phyloP scores from a whole-genome alignment of 2,797 vertebrate species.

The Synanceia verrucosa region DNA sequence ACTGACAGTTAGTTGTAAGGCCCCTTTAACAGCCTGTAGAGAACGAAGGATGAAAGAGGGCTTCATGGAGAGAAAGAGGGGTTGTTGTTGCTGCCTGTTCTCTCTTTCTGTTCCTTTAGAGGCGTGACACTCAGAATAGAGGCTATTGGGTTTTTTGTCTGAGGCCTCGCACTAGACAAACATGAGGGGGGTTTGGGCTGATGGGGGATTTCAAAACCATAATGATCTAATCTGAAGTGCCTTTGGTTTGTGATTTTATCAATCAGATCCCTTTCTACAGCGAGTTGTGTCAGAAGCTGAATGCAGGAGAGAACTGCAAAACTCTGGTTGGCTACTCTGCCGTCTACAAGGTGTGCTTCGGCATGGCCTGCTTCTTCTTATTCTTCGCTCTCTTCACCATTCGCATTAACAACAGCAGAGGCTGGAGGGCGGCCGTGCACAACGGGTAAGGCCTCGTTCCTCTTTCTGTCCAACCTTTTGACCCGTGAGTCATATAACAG shows the following conservation, averaged over 20 bases:
- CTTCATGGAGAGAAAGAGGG: conserved; percentile 59
- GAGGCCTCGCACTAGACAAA: conserved; percentile 50
- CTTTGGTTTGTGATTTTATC: conserved; percentile 39
- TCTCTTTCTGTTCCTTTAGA: conserved; percentile 70
- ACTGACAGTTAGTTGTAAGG: conserved; percentile 74
- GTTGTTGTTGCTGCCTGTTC: conserved; percentile 71
- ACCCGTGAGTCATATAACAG: neutral
- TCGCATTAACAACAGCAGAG: conserved; percentile 88
- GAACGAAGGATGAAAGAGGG: conserved; percentile 66
- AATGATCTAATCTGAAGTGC: conserved; percentile 47
- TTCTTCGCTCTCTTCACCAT: conserved; percentile 90
- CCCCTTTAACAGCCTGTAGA: conserved; percentile 71
- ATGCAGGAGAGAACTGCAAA: conserved; percentile 90
- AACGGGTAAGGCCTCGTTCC: conserved; percentile 86
- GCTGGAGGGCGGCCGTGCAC: conserved; percentile 91
- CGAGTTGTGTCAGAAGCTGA: conserved; percentile 86
- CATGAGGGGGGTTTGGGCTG: conserved; percentile 40
- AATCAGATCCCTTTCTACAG: conserved; percentile 90
- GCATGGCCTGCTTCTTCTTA: conserved; percentile 98
- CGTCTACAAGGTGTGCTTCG: conserved; percentile 97
- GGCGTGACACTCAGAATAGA: conserved; percentile 63
- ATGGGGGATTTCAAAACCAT: neutral
- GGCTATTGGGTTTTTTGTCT: conserved; percentile 59
- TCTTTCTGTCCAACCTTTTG: neutral
- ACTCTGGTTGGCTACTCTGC: conserved; percentile 93